phyloP scores from a whole-genome alignment of 1,140 invertebrate species.

The Drosophila mojavensis region DNA sequence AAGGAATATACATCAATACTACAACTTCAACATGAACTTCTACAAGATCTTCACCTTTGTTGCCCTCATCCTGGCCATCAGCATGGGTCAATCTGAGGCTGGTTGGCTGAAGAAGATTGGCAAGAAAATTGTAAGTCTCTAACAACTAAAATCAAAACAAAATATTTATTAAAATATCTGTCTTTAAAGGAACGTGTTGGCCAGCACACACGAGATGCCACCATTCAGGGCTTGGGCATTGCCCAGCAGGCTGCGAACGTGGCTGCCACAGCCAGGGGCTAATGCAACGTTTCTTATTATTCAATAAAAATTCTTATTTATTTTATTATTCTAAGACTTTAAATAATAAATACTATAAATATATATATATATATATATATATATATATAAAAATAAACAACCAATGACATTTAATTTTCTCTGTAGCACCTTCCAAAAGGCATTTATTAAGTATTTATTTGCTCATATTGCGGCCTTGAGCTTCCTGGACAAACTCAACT shows the following conservation, averaged over 20 bases:
- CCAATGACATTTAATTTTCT: no score
- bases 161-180: not conserved
- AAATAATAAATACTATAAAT: not conserved
- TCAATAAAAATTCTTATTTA: not conserved
- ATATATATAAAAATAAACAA: not conserved
- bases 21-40: conserved; percentile 67
- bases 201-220: conserved; percentile 74
- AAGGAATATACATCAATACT: not conserved
- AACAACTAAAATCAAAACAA: not conserved
- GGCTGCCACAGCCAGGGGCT: conserved; percentile 64
- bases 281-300: not conserved
- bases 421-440: no score
- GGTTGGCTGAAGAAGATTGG: conserved; percentile 74
- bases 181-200: conserved; percentile 70
- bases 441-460: no score
- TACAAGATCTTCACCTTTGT: conserved; percentile 73
- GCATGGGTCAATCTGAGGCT: conserved; percentile 67
- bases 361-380: not conserved
- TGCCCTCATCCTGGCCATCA: conserved; percentile 64
- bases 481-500: no score
- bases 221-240: conserved; percentile 68
- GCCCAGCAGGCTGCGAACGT: conserved; percentile 79
- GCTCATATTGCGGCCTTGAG: no score
- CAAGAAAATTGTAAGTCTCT: conserved; percentile 69
- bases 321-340: conserved; percentile 16